Conservation (phyloP, 2,888 invertebrate genomes). For the Megaustenia siamemsis region DNA sequence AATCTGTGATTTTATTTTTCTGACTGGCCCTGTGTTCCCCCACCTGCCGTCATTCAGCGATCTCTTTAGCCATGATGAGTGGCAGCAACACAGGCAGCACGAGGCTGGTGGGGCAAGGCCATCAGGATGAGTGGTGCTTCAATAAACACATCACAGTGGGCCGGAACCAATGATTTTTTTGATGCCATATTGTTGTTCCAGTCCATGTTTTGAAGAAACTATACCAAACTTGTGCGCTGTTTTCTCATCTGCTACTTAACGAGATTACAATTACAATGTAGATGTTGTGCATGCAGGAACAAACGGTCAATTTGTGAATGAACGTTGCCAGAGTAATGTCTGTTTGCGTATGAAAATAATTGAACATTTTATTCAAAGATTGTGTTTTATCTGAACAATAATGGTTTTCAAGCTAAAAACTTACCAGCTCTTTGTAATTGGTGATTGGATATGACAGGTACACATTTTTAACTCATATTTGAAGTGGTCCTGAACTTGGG, state of each 20-base stretch:
- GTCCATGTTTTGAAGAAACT: too few species aligned
- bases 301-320: background rate
- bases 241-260: slow-evolving; percentile 4
- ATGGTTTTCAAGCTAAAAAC: too few species aligned
- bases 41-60: slow-evolving; percentile 33
- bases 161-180: slow-evolving; percentile 8
- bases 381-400: too few species aligned
- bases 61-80: background rate
- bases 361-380: too few species aligned
- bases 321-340: background rate
- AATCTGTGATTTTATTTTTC: slow-evolving; percentile 14
- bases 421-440: too few species aligned
- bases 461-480: too few species aligned
- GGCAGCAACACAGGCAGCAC: slow-evolving; percentile 42
- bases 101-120: slow-evolving; percentile 15
- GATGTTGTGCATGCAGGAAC: slow-evolving; percentile 25
- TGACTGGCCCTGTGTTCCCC: slow-evolving; percentile 26
- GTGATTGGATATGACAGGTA: too few species aligned
- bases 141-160: slow-evolving; percentile 9
- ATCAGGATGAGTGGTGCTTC: slow-evolving; percentile 38
- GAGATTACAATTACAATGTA: background rate
- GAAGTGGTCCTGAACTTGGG: too few species aligned
- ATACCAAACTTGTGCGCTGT: too few species aligned
- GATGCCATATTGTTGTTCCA: slow-evolving; percentile 18
- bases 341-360: too few species aligned